Percentiles rank a stretch among this genome's conserved stretches.
Conservation (phyloP, 2,888 invertebrate genomes). For the Anarsia innoxiella region DNA sequence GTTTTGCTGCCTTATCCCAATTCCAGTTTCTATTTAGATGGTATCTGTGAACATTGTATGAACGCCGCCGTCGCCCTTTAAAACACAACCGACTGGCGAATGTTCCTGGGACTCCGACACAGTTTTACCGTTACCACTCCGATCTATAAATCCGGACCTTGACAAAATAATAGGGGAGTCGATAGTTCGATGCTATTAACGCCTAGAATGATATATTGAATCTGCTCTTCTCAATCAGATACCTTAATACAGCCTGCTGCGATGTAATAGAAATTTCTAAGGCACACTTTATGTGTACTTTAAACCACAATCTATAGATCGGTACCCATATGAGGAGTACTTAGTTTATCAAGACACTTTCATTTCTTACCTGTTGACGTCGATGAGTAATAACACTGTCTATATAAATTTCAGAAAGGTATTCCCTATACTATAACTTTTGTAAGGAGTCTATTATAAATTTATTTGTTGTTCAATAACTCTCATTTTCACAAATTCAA, state of each 20-base stretch:
- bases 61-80: conserved; percentile 30
- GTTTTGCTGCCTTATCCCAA: conserved; percentile 12
- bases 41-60: conserved; percentile 13
- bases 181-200: conserved; percentile 70
- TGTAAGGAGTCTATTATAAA: too few species aligned
- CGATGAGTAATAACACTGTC: too few species aligned
- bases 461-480: too few species aligned
- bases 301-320: too few species aligned
- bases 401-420: too few species aligned
- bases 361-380: too few species aligned
- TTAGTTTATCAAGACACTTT: too few species aligned
- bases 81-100: conserved; percentile 28
- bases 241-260: conserved; percentile 57
- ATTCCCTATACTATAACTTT: too few species aligned
- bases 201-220: conserved; percentile 69
- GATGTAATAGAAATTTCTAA: conserved; percentile 43
- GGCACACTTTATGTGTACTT: too few species aligned
- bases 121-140: conserved; percentile 54
- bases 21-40: conserved; percentile 14
- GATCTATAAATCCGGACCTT: conserved; percentile 69
- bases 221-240: conserved; percentile 69
- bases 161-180: conserved; percentile 72
- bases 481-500: too few species aligned
- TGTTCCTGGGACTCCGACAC: conserved; percentile 34
- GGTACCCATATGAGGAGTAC: too few species aligned